Evolutionary conservation across 2,797 vertebrate genomes (phyloP).

Genomic region (Paratrypauchen microcephalus): DNA sequence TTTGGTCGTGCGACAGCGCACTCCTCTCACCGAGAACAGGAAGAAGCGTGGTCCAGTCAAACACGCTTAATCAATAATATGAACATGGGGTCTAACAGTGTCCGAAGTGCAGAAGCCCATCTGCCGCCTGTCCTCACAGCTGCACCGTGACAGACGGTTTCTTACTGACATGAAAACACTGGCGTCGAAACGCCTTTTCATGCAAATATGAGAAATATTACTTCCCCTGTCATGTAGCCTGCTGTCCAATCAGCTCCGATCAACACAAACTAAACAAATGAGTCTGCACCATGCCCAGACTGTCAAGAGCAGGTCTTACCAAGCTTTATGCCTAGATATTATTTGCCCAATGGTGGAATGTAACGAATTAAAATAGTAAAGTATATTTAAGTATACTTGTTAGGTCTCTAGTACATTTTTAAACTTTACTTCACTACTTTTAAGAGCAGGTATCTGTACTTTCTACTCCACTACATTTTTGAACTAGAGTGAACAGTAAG

Average conservation of each 20-base stretch:
- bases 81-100: background rate
- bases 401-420: too few relatives aligned
- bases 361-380: too few relatives aligned
- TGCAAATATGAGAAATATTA: constrained; percentile 15
- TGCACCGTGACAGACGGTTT: background rate
- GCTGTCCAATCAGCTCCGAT: constrained; percentile 41
- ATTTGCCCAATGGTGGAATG: too few relatives aligned
- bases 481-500: too few relatives aligned
- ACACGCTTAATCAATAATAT: background rate
- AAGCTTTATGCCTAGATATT: too few relatives aligned
- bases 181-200: background rate
- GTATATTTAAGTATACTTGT: too few relatives aligned
- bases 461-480: too few relatives aligned
- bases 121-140: background rate
- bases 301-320: background rate
- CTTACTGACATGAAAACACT: background rate
- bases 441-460: too few relatives aligned
- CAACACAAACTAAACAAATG: background rate
- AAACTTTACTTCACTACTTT: too few relatives aligned
- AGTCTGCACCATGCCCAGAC: constrained; percentile 21
- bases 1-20: background rate
- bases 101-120: background rate
- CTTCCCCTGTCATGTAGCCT: constrained; percentile 35
- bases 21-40: constrained; percentile 23
- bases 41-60: constrained; percentile 20